phyloP scores from a whole-genome alignment of 92 coral and sea anemone species.

The Epizoanthus illoricatus region DNA sequence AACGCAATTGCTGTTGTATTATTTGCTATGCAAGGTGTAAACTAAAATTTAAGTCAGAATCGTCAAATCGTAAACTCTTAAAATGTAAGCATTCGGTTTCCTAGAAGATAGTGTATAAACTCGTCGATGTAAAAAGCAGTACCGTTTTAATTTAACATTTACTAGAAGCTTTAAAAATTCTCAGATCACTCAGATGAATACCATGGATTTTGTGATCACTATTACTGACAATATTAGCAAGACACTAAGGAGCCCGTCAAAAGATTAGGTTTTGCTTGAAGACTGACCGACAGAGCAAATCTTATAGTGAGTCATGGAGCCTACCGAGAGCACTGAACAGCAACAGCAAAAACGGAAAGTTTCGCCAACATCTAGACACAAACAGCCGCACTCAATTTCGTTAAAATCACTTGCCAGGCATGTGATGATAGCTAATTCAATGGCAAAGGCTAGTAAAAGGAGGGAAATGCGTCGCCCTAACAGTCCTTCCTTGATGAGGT shows the following conservation, averaged over 20 bases:
- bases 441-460: constrained; percentile 7
- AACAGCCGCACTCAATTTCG: background rate
- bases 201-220: background rate
- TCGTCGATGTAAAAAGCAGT: background rate
- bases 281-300: constrained; percentile 22
- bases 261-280: background rate
- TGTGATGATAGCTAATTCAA: constrained; percentile 34
- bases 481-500: background rate
- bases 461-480: background rate
- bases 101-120: too few relatives aligned
- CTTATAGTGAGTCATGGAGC: background rate
- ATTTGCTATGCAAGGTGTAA: constrained; percentile 32
- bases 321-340: background rate
- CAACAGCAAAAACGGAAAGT: background rate
- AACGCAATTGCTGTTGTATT: constrained; percentile 20
- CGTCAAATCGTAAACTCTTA: background rate
- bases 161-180: background rate
- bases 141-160: background rate
- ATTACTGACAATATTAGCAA: constrained; percentile 5
- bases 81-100: background rate
- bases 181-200: background rate
- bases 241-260: background rate
- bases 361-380: background rate
- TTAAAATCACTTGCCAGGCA: constrained; percentile 23
- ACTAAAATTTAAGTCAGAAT: background rate